phyloP scores from a whole-genome alignment of 2,113 vertebrate genomes.

The Falcunculus frontatus region DNA sequence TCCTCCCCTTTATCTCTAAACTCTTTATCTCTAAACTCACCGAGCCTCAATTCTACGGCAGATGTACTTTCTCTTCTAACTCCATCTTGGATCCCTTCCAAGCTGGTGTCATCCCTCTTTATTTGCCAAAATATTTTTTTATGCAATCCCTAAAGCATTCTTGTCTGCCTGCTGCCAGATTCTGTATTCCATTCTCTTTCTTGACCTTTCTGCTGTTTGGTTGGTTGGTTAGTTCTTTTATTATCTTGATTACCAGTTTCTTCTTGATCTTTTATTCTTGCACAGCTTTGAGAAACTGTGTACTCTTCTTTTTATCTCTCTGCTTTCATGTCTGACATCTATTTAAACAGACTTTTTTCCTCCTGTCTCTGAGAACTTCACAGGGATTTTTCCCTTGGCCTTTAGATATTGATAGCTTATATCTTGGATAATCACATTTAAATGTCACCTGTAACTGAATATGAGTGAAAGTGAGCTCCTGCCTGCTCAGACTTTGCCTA shows the following conservation, averaged over 20 bases:
- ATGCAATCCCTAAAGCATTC: not conserved
- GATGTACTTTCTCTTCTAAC: constrained; percentile 45
- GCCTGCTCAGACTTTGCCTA: not conserved
- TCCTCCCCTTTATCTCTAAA: constrained; percentile 9
- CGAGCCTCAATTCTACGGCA: not conserved
- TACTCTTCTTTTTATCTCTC: not conserved
- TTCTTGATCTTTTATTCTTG: not conserved
- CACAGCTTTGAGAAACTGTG: not conserved
- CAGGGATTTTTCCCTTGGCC: not conserved
- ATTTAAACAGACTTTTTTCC: not conserved
- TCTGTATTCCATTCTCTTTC: not conserved
- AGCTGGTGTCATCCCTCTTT: not conserved
- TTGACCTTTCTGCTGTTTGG: not conserved
- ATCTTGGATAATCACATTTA: not conserved
- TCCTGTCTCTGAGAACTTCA: not conserved
- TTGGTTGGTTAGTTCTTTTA: not conserved
- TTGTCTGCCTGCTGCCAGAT: not conserved
- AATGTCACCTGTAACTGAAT: constrained; percentile 3
- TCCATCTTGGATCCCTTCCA: not conserved
- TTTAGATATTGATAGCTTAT: not conserved
- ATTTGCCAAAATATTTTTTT: not conserved
- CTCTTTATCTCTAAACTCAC: constrained; percentile 31
- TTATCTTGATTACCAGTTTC: not conserved
- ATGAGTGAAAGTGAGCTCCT: not conserved
- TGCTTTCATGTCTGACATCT: not conserved